Evolutionary conservation across 2,888 invertebrate genomes (phyloP), one percentile per base, ranked within the genome.

Genomic region (Cotesia congregata): DNA sequence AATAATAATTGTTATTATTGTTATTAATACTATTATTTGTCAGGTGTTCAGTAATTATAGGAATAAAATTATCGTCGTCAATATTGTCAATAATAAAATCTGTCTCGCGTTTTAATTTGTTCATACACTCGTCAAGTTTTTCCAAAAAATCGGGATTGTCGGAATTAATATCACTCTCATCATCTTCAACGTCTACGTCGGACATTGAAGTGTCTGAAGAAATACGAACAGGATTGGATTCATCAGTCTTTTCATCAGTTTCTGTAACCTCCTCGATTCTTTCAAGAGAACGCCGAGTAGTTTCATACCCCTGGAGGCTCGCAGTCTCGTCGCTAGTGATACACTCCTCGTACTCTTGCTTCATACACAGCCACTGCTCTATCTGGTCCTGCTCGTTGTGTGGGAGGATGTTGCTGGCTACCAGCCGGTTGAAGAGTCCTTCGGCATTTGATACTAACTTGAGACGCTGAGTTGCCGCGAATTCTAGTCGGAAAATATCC

Each of bases 301-400:
- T 91, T n/a, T 91, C 91, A 9, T 81, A 88, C 0, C 87, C 88
- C 75, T 91, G 91, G 70, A 89, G 81, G 76, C 88, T 87, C 6
- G 85, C 84, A 0, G 85, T 85, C 64, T 91, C 90, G 83, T 93
- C 93, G 79, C 90, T 91, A 79, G 92, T 93, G 68, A 95, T 91
- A 86, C 96, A 96, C 86, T 96, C 96, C 88, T 96, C 95, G 89
- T 95, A 96, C 89, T 96, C 96, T 82, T 96, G 95, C 86, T 96
- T 96, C 79, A 96, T 90, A 84, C 94, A 95, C 17, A 96, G 90
- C 96, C 96, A 96, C 82, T 95, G 94, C 85, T 95, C 93, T 67
- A 94, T 93, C 89, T 95, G 95, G 84, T 94, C 94, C 81, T 94
- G 92, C 86, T 95, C 95, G 78, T 92, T 90, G 74, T 94, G 94